Evolutionary conservation across 2,797 vertebrate species (phyloP), one percentile per base, ranked within the genome.

Genomic region (Bovichtus variegatus): DNA sequence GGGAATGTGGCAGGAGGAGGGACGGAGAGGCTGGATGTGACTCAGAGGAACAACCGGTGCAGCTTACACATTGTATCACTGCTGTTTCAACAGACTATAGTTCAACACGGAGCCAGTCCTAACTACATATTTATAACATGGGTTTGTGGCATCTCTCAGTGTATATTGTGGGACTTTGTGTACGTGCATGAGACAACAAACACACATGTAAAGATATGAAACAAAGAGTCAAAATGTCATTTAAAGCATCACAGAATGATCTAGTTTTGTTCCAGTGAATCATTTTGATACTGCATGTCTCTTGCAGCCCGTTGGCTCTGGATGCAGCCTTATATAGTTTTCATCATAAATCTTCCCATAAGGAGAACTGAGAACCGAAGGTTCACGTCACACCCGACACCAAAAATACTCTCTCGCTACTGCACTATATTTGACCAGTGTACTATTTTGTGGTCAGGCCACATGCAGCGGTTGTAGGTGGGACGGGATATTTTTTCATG

Each of bases 331-430:
- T 36, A 21, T 58, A 9, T 6, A 38, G 41, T 51, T 72, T 71
- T 29, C 47, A 41, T 27, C 44, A 21, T 43, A 23, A 71, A 40
- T 73, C 51, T 46, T 54, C 73, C 46, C 57, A 31, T 19, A 25
- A 71, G 54, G 68, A 67, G 75, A 83, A 55, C 69, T 19, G 44
- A 81, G 71, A 66, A 36, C 59, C 44, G 57, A 71, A 13, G 41
- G 51, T 78, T 80, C 73, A 43, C 71, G 68, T 83, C 80, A 67
- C 78, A 73, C 59, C 73, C 74, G 23, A 7, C 29, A 58, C 81
- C 76, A 74, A 54, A 86, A 87, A 77, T 65, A 68, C 77, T 75
- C 71, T 49, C 10, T 38, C 25, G 64, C 71, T 68, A 15, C 60
- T 5, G 57, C 47, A 23, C 79, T 75, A 61, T 77, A 72, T 77